Evolutionary conservation across 1,140 invertebrate species (phyloP), one percentile per base, ranked within the genome.

Genomic region (Drosophila bocki): DNA sequence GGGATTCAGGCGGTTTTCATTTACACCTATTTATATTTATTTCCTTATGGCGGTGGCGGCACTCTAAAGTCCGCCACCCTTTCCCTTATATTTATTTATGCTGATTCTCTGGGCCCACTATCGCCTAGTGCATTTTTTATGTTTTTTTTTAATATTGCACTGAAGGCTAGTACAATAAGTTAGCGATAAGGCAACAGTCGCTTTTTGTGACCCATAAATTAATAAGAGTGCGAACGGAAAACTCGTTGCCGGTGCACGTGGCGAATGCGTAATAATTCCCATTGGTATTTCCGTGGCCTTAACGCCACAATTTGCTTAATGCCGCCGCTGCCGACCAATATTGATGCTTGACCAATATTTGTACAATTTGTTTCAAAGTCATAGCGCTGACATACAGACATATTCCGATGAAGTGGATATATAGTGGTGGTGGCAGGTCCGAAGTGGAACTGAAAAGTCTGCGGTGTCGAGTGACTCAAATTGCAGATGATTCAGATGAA

Each of bases 21-120:
- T 88, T 88, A 72, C 80, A 88, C 74, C 78, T 88, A 75, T 87
- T 88, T 88, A 74, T 71, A 88, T 84, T 87, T 80, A 90, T 90
- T 87, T 78, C 47, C 72, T 11, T 53, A 56, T 42, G 17, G 17
- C 41, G 50, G 51, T 15, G 0, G 51, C n/a, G 3, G 22, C 63
- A 37, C 32, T 51, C 41, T 11, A 41, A 33, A 32, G 33, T 56
- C 29, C 29, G 32, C 15, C 48, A 47, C 33, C 9, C 22, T 51
- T 59, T 35, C n/a, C 32, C 42, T 26, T 64, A 6, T 41, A 74
- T 57, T 75, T 85, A 86, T 87, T 88, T 86, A 86, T 83, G 83
- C 79, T 77, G 78, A 77, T 83, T 86, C 50, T 54, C 57, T 39
- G 32, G 51, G 32, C 50, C 80, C 26, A 77, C 80, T 83, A 86